Evolutionary conservation across 2,113 vertebrate species (phyloP), one percentile per base, ranked within the genome.

Genomic region (Petromus typicus): DNA sequence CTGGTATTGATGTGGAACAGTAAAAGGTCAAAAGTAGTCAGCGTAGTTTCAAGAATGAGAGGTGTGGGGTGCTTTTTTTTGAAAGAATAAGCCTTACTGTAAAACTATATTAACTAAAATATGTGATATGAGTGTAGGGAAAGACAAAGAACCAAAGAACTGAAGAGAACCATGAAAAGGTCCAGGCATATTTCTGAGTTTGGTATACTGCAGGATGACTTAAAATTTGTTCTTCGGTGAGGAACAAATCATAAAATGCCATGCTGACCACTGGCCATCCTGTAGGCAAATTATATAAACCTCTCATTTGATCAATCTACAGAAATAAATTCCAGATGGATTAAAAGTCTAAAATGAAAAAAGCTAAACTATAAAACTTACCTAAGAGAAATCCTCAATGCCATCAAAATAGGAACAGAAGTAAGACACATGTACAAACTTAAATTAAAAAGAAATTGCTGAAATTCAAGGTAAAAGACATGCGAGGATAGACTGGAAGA

Each of bases 291-390:
- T 67, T n/a, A 89, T 6, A 82, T 32, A 94, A 95, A 79, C 43
- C 27, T 37, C 61, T 91, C 40, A 87, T 54, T 82, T 86, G 25
- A 93, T 93, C 90, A 88, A 43, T 64, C 84, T 89, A 88, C 32
- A 81, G 43, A 92, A 93, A 75, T 89, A 93, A 81, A 96, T 95
- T 96, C 84, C 80, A 91, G 67, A 81, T 93, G 54, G 25, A 83
- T 56, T 83, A 91, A 93, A 93, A 71, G 43, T 51, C 76, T 93
- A 85, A 92, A 71, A 87, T 61, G 40, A 84, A 93, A 93, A 73
- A 91, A 90, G 20, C 20, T 89, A 83, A 93, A 86, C 14, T 76
- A 64, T 59, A 91, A 86, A 94, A 87, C 16, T 86, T 85, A 87
- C 48, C 67, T 37, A 79, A 79, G 59, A 85, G 75, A 92, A 64